phyloP scores from a whole-genome alignment of 2,888 invertebrate species.

The Magallana nippona region DNA sequence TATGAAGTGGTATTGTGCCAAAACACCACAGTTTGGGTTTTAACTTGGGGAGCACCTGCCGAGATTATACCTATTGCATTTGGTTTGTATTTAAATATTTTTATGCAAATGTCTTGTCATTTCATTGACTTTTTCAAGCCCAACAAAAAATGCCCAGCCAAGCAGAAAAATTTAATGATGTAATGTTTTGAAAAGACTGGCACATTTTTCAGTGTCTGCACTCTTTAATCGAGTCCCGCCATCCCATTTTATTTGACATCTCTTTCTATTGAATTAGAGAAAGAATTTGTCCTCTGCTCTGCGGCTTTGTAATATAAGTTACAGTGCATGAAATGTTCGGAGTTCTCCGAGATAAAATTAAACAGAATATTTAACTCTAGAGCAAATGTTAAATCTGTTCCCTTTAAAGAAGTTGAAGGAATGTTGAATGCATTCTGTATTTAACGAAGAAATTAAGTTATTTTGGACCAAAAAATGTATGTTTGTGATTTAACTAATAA shows the following conservation, averaged over 20 bases:
- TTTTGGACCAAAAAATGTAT: no score
- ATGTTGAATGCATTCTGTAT: no score
- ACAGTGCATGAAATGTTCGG: neutral
- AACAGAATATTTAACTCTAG: no score
- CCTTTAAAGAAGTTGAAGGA: no score
- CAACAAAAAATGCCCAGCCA: neutral
- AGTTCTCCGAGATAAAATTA: neutral
- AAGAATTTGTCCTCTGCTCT: neutral
- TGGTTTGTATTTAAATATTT: slow-evolving; percentile 5
- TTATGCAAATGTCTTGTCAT: slow-evolving; percentile 31
- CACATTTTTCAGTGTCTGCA: slow-evolving; percentile 29
- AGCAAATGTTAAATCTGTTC: no score
- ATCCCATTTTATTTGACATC: neutral
- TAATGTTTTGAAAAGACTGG: slow-evolving; percentile 27
- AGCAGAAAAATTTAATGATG: slow-evolving; percentile 32
- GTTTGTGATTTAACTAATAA: no score
- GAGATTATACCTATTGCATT: slow-evolving; percentile 15
- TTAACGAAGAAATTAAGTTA: no score
- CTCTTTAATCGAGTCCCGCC: slow-evolving; percentile 6
- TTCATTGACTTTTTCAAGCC: slow-evolving; percentile 1
- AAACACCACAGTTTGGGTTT: neutral
- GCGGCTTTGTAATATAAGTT: neutral
- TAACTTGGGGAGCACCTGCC: neutral
- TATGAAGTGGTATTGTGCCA: slow-evolving; percentile 5
- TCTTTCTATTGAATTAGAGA: neutral